Evolutionary conservation across 2,113 vertebrate genomes (phyloP), one percentile per base, ranked within the genome.

Genomic region (Montifringilla adamsi): DNA sequence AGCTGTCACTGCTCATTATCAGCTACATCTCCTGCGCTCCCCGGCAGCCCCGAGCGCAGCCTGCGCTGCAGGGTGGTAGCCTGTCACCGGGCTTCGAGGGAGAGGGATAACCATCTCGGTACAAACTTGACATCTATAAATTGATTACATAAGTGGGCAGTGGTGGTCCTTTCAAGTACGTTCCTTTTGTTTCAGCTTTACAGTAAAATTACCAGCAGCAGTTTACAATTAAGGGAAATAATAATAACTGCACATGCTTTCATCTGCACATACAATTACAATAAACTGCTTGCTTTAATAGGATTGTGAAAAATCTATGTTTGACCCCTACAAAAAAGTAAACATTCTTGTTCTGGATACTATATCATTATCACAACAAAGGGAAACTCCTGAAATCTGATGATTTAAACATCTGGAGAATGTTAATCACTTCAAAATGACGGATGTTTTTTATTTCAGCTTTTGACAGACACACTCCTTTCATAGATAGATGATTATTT

Each of bases 361-460:
- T 98, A 98, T 98, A 98, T 98, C 98, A 98, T 98, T 98, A 98
- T 98, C 98, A 98, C 98, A 98, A 98, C 98, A 98, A 98, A 99
- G 98, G 95, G 96, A 98, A 98, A 98, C 98, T 98, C 97, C 97
- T 98, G 98, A 99, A 99, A 99, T 98, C 97, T 84, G 98, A 99
- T 97, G 98, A 98, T 97, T 97, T 97, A 97, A 97, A 98, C 98
- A 98, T 99, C 98, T 98, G 98, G 98, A 98, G 98, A 97, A 97
- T 95, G 98, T 99, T 99, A 98, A 99, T 99, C 98, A 98, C 98
- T 98, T 98, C 98, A 98, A 98, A 98, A 98, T 98, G 98, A 99
- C 98, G 98, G 98, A 99, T 98, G 98, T 98, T 98, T 98, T 98
- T 97, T 98, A 98, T 98, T 98, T 98, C 95, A 94, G 97, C 97